These are phyloP conservation scores for Lordiphosa stackelbergi DNA, from an alignment of 1,140 invertebrate genomes.

Conservation along the genomic window DNA sequence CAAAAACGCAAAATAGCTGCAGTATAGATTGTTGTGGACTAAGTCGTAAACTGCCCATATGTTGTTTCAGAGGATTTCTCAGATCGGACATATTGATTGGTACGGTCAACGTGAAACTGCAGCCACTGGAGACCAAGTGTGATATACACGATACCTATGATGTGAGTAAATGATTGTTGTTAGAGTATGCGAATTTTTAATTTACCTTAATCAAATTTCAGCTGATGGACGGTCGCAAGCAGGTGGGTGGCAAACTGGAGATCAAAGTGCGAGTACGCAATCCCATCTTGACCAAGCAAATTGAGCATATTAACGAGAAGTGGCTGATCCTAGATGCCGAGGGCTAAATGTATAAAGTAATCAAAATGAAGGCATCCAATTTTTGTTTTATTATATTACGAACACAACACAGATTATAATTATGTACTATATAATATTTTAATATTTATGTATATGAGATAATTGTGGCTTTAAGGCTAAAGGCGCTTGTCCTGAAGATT, in stretches of 20 bases:
- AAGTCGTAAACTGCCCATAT: conserved; percentile 76
- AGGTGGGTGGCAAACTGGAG: conserved; percentile 93
- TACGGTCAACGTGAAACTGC: conserved; percentile 89
- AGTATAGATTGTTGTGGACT: conserved; percentile 76
- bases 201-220: conserved; percentile 75
- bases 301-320: conserved; percentile 93
- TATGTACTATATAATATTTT: conserved; percentile 46
- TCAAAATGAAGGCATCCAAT: conserved; percentile 9
- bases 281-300: conserved; percentile 92
- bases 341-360: conserved; percentile 13
- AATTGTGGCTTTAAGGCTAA: conserved; percentile 45
- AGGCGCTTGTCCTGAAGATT: conserved; percentile 45
- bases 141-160: conserved; percentile 93
- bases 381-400: conserved; percentile 35
- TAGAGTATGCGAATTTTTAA: background rate
- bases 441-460: conserved; percentile 47
- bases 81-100: conserved; percentile 91
- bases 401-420: conserved; percentile 47
- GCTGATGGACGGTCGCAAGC: conserved; percentile 93
- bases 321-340: conserved; percentile 89
- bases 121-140: conserved; percentile 90
- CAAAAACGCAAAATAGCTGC: conserved; percentile 57
- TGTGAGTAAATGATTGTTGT: conserved; percentile 81
- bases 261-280: conserved; percentile 93
- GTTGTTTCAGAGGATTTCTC: conserved; percentile 92